Evolutionary conservation across 2,888 invertebrate species (phyloP), one percentile per base, ranked within the genome.

Genomic region (Orthosia cruda): DNA sequence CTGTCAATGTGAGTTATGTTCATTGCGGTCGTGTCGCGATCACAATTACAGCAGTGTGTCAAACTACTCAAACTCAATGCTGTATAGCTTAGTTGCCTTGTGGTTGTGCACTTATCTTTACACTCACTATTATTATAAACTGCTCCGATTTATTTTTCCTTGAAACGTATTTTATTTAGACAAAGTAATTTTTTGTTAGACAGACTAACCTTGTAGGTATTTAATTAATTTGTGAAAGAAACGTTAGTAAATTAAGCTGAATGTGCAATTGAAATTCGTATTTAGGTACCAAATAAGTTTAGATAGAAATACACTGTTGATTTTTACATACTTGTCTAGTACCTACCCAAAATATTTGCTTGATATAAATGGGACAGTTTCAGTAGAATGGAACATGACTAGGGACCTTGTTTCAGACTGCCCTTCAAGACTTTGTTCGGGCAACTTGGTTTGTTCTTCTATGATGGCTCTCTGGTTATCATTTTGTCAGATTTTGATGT

Each of bases 21-120:
- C 23, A 64, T 64, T 71, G 71, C 55, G 54, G 55, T 63, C 70
- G 69, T 81, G 75, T 83, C 83, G 62, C 62, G 62, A 55, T 23
- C 45, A 20, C 73, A 63, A 70, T 74, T 63, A 71, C 50, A 63
- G 52, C 62, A 61, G 26, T 61, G 57, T 74, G 70, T 9, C 67
- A 66, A 71, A 62, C 58, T 58, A 74, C 50, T 74, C 49, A 68
- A 80, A 54, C 66, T 77, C 71, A 83, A 80, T 83, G 83, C 52
- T 75, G 1, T 40, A 40, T 9, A 40, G 70, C 50, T 52, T 57
- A 57, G 66, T 63, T 72, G 68, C 59, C 69, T 75, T 64, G 67
- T 63, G 58, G 55, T 75, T 64, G 67, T 57, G 55, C 55, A 71
- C 47, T 62, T 71, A 76, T 50, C 57, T 61, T 20, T 66, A 55